Evolutionary conservation across 1,140 invertebrate species (phyloP), one percentile per base, ranked within the genome.

Genomic region (Hestina assimilis): DNA sequence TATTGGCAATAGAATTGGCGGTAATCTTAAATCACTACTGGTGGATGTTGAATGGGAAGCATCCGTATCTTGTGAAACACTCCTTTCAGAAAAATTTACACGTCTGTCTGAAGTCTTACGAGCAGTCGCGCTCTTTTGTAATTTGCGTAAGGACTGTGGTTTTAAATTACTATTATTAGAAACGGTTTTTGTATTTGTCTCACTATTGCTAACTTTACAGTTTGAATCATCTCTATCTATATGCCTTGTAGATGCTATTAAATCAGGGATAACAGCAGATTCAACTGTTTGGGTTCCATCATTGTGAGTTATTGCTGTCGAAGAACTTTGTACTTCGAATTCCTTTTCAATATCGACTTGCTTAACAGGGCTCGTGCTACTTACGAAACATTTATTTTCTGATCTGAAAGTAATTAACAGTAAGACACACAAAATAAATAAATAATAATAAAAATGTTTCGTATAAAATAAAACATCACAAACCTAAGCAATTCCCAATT

Each of bases 401-500:
- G 92, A 79, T 43, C 89, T 89, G 57, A 23, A 72, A 71, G 58
- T 59, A 26, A 41, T 52, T 19, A n/a, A 2, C n/a, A 4, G 28
- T 1, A 31, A 11, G 11, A 31, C 12, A 31, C 29, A 28, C n/a
- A 3, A 28, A 9, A 28, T 28, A 28, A n/a, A 2, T 9, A 28
- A 2, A 7, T 9, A 28, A 28, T 31, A n/a, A 31, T n/a, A 14
- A 31, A 31, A 31, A 11, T 31, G 3, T 31, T 1, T 4, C 1
- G 17, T 4, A 11, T 14, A 23, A 31, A 23, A 2, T 20, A 11
- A 38, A 21, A n/a, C 19, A 21, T 0, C 52, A 29, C n/a, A 40
- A 6, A 93, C 65, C 93, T 90, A 1, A 95, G 75, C 38, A 95
- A 78, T 78, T 96, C 94, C 94, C 94, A 95, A 65, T 95, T 95